Conservation (phyloP, 2,797 vertebrate species). For the Channa striata region DNA sequence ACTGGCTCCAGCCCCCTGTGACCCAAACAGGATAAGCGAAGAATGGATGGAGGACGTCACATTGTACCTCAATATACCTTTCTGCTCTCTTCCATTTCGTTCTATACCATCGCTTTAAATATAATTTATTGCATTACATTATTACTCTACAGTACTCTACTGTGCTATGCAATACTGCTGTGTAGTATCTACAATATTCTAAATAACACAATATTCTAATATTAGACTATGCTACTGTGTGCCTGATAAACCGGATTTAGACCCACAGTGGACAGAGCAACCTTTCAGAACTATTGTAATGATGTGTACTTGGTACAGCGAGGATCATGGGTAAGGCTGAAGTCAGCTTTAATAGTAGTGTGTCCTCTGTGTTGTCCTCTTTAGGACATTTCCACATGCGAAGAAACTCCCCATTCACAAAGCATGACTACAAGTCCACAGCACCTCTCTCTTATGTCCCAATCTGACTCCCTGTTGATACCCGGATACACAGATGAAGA, state of each 20-base stretch:
- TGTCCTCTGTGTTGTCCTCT: not conserved
- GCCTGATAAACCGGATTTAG: not conserved
- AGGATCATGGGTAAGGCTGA: not conserved
- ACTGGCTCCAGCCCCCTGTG: no score
- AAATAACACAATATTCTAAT: no score
- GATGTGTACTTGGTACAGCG: not conserved
- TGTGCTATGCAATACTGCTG: no score
- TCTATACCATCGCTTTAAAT: no score
- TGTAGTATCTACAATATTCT: no score
- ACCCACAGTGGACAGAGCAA: not conserved
- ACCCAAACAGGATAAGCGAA: no score
- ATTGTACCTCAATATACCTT: no score
- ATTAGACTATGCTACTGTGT: not conserved
- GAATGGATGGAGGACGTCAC: no score
- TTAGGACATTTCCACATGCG: conserved; percentile 54
- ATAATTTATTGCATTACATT: no score
- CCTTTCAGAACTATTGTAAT: not conserved
- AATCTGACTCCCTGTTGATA: conserved; percentile 31
- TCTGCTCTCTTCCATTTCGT: no score
- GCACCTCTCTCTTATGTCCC: conserved; percentile 23
- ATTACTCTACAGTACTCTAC: no score
- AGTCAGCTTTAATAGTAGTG: not conserved
- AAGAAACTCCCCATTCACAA: conserved; percentile 28
- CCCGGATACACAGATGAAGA: conserved; percentile 63
- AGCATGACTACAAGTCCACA: conserved; percentile 23